Evolutionary conservation across 2,113 vertebrate species (phyloP), one percentile per base, ranked within the genome.

Genomic region (Rhabdornis inornatus): DNA sequence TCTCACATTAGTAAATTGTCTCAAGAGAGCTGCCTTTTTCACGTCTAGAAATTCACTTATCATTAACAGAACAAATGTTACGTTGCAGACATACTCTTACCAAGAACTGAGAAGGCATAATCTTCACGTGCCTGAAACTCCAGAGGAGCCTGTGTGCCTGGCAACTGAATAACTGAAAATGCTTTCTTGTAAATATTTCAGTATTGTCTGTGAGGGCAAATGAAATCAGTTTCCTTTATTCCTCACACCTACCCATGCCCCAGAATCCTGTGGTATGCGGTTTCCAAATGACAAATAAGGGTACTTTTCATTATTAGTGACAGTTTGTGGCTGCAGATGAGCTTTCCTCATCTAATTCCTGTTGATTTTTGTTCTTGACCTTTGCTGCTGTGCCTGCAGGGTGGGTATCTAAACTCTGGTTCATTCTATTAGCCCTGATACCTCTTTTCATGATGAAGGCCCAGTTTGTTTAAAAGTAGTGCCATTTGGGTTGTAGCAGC

Each of bases 231-330:
- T 83, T 45, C 13, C 24, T 7, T 70, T 59, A 49, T 28, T 87
- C 44, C 0, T 7, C 25, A 22, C 17, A 15, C 57, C 13, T 7
- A 52, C 15, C 6, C 12, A 52, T 0, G 0, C 28, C 13, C 28
- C 23, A 25, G 19, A 37, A 52, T 69, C 16, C 63, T 28, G 23
- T 65, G 19, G 8, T 33, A 8, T 24, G 10, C 3, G 1, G 20
- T 52, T 68, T 87, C 24, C 30, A 78, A 76, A 33, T 61, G 37
- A 57, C 30, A 69, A n/a, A 35, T 45, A 21, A 59, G 20, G 9
- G 10, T 42, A 4, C 30, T 92, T 89, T 84, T 78, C n/a, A n/a
- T 72, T 61, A 27, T 66, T 81, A 59, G 28, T 9, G 15, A 50
- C 13, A 31, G 7, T 92, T 75, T 65, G 59, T 72, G 52, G 39